phyloP scores from a whole-genome alignment of 2,888 invertebrate genomes.

The Camptogramma bilineatum region DNA sequence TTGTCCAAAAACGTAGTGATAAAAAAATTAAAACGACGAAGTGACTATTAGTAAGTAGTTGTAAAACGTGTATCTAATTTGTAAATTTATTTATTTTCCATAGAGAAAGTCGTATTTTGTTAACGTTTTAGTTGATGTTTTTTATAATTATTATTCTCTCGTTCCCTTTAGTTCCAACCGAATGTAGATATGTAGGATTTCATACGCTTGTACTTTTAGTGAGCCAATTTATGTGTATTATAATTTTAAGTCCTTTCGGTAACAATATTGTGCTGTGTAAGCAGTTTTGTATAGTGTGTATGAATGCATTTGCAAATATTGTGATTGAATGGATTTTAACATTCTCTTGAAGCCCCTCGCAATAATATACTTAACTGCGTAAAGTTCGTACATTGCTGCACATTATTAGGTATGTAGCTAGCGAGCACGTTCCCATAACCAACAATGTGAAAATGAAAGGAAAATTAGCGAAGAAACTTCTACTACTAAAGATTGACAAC shows the following conservation, averaged over 20 bases:
- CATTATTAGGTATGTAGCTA: constrained; percentile 44
- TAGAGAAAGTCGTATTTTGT: constrained; percentile 85
- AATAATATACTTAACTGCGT: constrained; percentile 55
- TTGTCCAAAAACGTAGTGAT: constrained; percentile 73
- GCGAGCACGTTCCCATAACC: constrained; percentile 42
- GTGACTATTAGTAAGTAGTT: constrained; percentile 80
- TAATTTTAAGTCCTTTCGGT: constrained; percentile 72
- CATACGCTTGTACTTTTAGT: constrained; percentile 85
- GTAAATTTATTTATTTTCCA: constrained; percentile 85
- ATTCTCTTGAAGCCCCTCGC: constrained; percentile 71
- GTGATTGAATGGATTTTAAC: constrained; percentile 71
- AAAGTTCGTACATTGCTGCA: constrained; percentile 46
- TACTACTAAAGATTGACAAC: no score
- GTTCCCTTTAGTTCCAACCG: constrained; percentile 79
- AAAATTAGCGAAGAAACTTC: no score
- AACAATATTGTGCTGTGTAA: constrained; percentile 68
- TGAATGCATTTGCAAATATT: constrained; percentile 68
- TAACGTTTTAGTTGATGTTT: constrained; percentile 86
- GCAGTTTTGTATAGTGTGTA: constrained; percentile 66
- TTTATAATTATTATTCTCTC: constrained; percentile 68
- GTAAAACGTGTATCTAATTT: constrained; percentile 83
- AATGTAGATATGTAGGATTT: constrained; percentile 81
- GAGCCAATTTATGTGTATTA: constrained; percentile 80
- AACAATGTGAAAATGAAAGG: no score
- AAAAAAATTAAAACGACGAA: constrained; percentile 67